Conservation (phyloP, 2,113 vertebrate genomes). For the Andinoacara biseriatus region DNA sequence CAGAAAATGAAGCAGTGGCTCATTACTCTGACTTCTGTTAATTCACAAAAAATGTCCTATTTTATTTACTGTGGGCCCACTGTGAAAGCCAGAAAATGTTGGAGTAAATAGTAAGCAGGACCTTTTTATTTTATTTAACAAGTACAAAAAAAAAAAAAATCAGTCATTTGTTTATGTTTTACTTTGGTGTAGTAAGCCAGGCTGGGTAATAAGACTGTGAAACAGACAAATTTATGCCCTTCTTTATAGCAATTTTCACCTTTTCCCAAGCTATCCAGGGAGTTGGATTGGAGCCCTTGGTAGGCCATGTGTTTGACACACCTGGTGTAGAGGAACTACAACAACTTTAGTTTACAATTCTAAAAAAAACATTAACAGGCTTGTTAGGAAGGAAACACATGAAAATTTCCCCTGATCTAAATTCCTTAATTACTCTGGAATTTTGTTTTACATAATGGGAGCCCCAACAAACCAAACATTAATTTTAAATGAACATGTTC, state of each 20-base stretch:
- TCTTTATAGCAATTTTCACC: background rate
- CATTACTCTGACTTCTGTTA: background rate
- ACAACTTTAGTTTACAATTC: background rate
- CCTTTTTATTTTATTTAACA: too few species aligned
- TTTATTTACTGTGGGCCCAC: background rate
- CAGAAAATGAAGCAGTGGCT: background rate
- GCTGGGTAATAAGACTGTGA: background rate
- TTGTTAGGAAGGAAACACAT: background rate
- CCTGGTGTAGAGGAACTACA: background rate
- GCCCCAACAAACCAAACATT: background rate
- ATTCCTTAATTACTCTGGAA: background rate
- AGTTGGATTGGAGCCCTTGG: background rate
- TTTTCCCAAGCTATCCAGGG: background rate
- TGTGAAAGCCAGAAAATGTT: background rate
- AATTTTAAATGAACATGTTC: too few species aligned
- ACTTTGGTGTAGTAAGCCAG: background rate
- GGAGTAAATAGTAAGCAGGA: background rate
- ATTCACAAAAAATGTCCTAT: background rate
- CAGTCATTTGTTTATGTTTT: background rate
- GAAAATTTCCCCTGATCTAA: background rate
- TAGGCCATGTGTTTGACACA: background rate
- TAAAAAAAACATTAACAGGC: background rate
- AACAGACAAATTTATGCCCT: background rate
- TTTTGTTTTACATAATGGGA: background rate
- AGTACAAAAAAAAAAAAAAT: background rate